These are phyloP conservation scores for Hemaris fuciformis DNA, from an alignment of 2,888 invertebrate genomes.

Conservation along the genomic window DNA sequence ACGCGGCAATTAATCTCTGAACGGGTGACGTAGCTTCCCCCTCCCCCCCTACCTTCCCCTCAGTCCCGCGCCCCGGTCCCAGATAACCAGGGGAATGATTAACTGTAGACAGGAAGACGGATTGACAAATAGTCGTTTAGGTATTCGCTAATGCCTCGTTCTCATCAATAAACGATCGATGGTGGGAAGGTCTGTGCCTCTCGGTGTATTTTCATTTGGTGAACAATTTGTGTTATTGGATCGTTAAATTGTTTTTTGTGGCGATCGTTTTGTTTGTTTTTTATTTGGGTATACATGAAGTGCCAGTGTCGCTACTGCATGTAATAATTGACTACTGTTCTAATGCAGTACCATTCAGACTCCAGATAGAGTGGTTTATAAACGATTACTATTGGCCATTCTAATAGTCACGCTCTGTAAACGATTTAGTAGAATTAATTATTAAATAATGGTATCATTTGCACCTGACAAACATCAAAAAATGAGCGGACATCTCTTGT, in stretches of 20 bases:
- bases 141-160: conserved; percentile 76
- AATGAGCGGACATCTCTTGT: no score
- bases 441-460: no score
- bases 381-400: no score
- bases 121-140: conserved; percentile 80
- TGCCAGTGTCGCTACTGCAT: no score
- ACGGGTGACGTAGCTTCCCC: conserved; percentile 64
- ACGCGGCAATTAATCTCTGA: conserved; percentile 76
- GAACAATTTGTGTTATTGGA: conserved; percentile 9
- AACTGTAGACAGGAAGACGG: conserved; percentile 78
- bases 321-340: no score
- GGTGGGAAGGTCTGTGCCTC: conserved; percentile 17
- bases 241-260: conserved; percentile 1
- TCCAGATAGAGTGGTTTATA: no score
- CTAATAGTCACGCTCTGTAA: no score
- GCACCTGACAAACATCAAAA: no score
- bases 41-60: conserved; percentile 25
- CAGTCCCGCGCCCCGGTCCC: conserved; percentile 37
- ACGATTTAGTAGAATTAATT: no score
- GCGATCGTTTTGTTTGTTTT: background rate
- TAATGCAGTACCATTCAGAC: no score
- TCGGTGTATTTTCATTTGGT: conserved; percentile 12
- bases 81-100: conserved; percentile 75
- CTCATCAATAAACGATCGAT: conserved; percentile 74
- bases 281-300: background rate